phyloP scores from a whole-genome alignment of 2,113 vertebrate species.

The Tychaedon coryphoeus region DNA sequence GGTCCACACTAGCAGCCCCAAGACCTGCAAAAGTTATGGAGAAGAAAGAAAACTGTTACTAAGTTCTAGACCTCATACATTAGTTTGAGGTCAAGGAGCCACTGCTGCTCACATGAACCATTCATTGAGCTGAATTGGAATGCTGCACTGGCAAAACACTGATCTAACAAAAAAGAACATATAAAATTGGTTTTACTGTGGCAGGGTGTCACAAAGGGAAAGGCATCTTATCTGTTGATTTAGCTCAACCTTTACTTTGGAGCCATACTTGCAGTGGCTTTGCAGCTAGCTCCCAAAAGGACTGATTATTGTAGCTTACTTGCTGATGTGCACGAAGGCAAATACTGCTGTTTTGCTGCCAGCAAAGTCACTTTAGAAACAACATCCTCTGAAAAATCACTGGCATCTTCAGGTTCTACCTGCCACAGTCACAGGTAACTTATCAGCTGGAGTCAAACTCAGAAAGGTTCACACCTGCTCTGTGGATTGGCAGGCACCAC shows the following conservation, averaged over 20 bases:
- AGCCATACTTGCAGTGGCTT: background rate
- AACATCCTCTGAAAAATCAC: background rate
- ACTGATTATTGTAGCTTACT: background rate
- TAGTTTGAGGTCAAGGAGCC: background rate
- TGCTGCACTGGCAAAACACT: background rate
- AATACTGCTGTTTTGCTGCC: background rate
- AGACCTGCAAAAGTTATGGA: slow-evolving; percentile 71
- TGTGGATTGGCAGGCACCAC: background rate
- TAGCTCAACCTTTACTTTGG: background rate
- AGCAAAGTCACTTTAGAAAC: background rate
- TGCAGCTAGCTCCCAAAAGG: background rate
- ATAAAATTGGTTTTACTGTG: background rate
- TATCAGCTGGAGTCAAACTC: background rate
- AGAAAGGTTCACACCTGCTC: background rate
- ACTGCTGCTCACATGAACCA: background rate
- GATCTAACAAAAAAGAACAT: background rate
- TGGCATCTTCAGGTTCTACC: background rate
- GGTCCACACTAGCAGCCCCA: slow-evolving; percentile 92
- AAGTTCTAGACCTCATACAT: background rate
- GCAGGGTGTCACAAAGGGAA: background rate
- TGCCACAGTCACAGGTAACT: background rate
- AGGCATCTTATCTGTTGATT: background rate
- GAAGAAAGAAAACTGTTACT: background rate
- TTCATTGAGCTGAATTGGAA: background rate
- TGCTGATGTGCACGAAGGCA: background rate